Base-by-base conservation (phyloP, 2,113 vertebrate genomes). In the Ciconia stormi region DNA sequence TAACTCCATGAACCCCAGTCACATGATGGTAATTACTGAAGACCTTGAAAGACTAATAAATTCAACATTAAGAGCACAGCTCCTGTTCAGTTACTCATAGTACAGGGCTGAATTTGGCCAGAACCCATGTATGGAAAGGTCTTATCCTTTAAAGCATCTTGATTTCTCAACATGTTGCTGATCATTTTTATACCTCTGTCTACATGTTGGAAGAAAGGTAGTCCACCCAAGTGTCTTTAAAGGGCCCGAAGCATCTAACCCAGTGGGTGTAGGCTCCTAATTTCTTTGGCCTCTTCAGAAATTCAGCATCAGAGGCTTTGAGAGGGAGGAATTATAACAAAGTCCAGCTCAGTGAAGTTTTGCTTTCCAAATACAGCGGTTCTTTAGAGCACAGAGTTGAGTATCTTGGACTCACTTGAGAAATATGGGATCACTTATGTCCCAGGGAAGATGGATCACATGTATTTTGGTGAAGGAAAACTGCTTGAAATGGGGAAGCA, bases 21-120 rank as follows among this genome's bases (percentile, higher is more conserved):
- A 95, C 94, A 89, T 26, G 46, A 67, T 25, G 79, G 93, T 92
- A 97, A 97, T 97, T 96, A 97, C 82, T 29, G 84, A 55, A 96
- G 97, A 97, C 96, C 46, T 93, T 72, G 93, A 94, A 76, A 72
- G 82, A 74, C 87, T 50, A 96, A 97, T 97, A 96, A 96, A 95
- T 97, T 93, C 81, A 84, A 72, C 49, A 62, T 85, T 2, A 53
- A 95, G 84, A 93, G 89, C 81, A 56, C 40, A 62, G 95, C 96
- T 97, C 97, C 94, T 81, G 87, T 95, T 96, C 38, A 2, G 79
- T 95, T 59, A 67, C 72, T 92, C 89, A 19, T 32, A 79, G n/a
- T 5, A 3, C 66, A 70, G 71, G 52, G 49, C 21, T 94, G 82
- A 82, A 32, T 73, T 67, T 86, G 78, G 93, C 63, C 82, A 89